A percentile compares a stretch with the other conserved stretches of the same genome.
Evolutionary conservation across 2,113 vertebrate species (phyloP).

Genomic region (Apaloderma vittatum): DNA sequence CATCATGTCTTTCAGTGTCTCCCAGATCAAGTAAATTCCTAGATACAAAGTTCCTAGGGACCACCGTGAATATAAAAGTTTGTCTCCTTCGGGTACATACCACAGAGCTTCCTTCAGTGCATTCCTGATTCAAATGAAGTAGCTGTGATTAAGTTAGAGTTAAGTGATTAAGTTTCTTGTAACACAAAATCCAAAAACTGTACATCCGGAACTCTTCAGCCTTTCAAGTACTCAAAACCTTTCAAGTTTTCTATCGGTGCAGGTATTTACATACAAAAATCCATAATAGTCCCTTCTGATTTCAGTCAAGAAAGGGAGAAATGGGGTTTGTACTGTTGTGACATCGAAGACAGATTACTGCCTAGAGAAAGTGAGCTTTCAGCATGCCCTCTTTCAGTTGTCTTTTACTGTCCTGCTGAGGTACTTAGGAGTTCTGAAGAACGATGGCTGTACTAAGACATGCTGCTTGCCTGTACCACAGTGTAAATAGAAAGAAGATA

Average conservation of each 20-base stretch:
- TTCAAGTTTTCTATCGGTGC: background rate
- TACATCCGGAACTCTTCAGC: background rate
- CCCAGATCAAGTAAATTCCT: background rate
- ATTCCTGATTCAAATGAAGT: background rate
- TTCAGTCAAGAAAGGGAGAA: background rate
- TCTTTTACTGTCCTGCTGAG: background rate
- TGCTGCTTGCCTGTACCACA: background rate
- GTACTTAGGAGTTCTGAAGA: background rate
- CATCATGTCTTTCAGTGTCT: background rate
- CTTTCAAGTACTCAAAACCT: background rate
- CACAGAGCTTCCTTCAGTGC: background rate
- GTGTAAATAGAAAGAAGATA: background rate
- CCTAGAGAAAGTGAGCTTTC: background rate
- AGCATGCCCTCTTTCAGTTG: background rate
- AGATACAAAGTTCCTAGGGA: background rate
- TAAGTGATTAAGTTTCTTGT: background rate
- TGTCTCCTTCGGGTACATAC: background rate
- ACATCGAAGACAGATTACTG: background rate
- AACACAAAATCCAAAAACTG: background rate
- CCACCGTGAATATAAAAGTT: background rate
- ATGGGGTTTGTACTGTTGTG: background rate
- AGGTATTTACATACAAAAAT: background rate
- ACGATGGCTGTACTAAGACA: background rate
- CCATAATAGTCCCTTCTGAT: background rate
- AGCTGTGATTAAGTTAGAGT: background rate